A percentile compares a stretch with the other conserved stretches of the same genome.
phyloP scores from a whole-genome alignment of 1,140 invertebrate species.

The Heliconius hewitsoni region DNA sequence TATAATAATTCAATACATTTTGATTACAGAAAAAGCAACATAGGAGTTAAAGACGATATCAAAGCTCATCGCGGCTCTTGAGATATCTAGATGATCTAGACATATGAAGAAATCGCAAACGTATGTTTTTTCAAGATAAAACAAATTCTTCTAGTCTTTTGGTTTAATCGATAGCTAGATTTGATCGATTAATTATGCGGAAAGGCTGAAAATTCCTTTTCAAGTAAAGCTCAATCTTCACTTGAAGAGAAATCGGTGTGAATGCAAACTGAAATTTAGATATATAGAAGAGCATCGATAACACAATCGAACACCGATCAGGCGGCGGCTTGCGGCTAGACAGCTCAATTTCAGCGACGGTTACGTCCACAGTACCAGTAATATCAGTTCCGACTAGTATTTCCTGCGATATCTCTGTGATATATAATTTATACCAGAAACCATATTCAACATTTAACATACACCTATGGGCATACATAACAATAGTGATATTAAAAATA shows the following conservation, averaged over 20 bases:
- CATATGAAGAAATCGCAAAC: too few relatives aligned
- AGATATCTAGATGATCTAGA: too few relatives aligned
- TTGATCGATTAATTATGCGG: background rate
- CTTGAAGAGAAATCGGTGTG: background rate
- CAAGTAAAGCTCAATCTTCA: background rate
- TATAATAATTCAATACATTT: background rate
- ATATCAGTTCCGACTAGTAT: constrained; percentile 15
- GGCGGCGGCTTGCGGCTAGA: constrained; percentile 49
- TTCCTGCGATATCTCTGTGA: background rate
- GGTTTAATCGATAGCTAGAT: too few relatives aligned
- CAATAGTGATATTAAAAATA: too few relatives aligned
- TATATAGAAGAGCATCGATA: constrained; percentile 46
- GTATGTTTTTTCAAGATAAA: too few relatives aligned
- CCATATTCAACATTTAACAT: too few relatives aligned
- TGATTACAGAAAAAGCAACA: background rate
- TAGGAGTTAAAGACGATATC: background rate
- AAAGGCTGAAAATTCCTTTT: background rate
- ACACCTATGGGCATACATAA: too few relatives aligned
- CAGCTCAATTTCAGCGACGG: constrained; percentile 52
- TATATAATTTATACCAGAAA: background rate
- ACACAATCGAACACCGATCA: constrained; percentile 49
- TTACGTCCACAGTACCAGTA: constrained; percentile 23
- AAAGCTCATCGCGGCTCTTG: too few relatives aligned
- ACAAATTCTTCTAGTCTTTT: too few relatives aligned
- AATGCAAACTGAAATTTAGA: background rate